phyloP scores from a whole-genome alignment of 1,140 invertebrate genomes.

The Notospermus geniculatus region DNA sequence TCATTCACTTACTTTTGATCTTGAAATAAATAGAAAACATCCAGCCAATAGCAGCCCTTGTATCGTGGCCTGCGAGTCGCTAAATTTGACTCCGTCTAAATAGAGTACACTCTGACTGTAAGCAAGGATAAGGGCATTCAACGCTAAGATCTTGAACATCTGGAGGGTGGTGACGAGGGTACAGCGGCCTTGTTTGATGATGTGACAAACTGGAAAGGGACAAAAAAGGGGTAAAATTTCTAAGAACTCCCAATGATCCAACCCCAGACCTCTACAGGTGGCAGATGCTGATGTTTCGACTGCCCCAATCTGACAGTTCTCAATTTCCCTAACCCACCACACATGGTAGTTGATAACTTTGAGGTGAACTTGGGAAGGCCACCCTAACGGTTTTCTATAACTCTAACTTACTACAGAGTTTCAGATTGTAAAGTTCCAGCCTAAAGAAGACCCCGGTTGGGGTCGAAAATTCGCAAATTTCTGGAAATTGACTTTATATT shows the following conservation, averaged over 20 bases:
- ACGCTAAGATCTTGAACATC: slow-evolving; percentile 99
- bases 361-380: slow-evolving; percentile 98
- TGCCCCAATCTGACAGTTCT: too few relatives aligned
- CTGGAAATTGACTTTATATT: too few relatives aligned
- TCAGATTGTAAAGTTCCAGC: too few relatives aligned
- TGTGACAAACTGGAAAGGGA: slow-evolving; percentile 83
- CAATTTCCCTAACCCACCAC: too few relatives aligned
- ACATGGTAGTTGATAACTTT: slow-evolving; percentile 93
- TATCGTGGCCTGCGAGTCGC: slow-evolving; percentile 94
- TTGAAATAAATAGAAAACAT: slow-evolving; percentile 97
- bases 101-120: slow-evolving; percentile 99
- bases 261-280: too few relatives aligned
- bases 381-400: too few relatives aligned
- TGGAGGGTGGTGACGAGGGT: slow-evolving; percentile 98
- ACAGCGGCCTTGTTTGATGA: slow-evolving; percentile 98
- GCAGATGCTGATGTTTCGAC: too few relatives aligned
- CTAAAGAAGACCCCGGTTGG: too few relatives aligned
- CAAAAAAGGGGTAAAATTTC: slow-evolving; percentile 12
- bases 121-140: slow-evolving; percentile 97
- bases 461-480: too few relatives aligned
- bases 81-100: slow-evolving; percentile 96
- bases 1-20: slow-evolving; percentile 78
- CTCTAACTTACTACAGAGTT: too few relatives aligned
- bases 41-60: slow-evolving; percentile 87
- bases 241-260: not conserved